Percentiles rank a stretch among this genome's conserved stretches.
These are phyloP conservation scores for Drosophila nr. fundita DNA, from an alignment of 2,888 invertebrate genomes.

Conservation along the genomic window DNA sequence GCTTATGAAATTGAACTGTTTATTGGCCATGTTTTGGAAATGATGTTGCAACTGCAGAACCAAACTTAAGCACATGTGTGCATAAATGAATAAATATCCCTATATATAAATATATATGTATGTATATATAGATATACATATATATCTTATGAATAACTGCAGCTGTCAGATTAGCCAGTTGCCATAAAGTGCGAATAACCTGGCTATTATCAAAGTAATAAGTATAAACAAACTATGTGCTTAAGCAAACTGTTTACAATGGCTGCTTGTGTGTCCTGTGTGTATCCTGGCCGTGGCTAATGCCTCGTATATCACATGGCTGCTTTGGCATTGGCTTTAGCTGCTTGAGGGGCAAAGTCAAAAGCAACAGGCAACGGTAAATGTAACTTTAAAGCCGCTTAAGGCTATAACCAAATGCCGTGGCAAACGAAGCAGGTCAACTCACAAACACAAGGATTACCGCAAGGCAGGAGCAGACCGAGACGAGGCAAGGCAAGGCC, in stretches of 20 bases:
- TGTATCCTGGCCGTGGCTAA: constrained; percentile 18
- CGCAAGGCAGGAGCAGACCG: constrained; percentile 34
- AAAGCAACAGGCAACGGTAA: constrained; percentile 62
- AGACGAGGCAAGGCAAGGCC: constrained; percentile 5
- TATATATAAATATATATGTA: not conserved
- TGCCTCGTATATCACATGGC: constrained; percentile 50
- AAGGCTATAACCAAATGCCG: constrained; percentile 76
- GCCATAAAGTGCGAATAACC: constrained; percentile 18
- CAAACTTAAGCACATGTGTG: not conserved
- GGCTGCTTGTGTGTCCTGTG: constrained; percentile 17
- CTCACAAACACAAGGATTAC: constrained; percentile 77
- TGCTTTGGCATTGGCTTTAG: constrained; percentile 29
- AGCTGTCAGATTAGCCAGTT: constrained; percentile 35
- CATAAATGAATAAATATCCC: not conserved
- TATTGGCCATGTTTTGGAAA: constrained; percentile 50
- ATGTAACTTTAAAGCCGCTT: constrained; percentile 75
- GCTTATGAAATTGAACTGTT: constrained; percentile 57
- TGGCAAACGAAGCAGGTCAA: constrained; percentile 78
- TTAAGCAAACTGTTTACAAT: constrained; percentile 67
- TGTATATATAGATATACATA: not conserved
- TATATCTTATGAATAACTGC: constrained; percentile 16
- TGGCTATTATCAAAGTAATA: constrained; percentile 72
- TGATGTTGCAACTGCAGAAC: constrained; percentile 37
- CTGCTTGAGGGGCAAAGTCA: constrained; percentile 44
- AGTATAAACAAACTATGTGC: constrained; percentile 76